These are phyloP conservation scores for Tenrec ecaudatus DNA, from an alignment of 2,113 vertebrate genomes.

Conservation along the genomic window DNA sequence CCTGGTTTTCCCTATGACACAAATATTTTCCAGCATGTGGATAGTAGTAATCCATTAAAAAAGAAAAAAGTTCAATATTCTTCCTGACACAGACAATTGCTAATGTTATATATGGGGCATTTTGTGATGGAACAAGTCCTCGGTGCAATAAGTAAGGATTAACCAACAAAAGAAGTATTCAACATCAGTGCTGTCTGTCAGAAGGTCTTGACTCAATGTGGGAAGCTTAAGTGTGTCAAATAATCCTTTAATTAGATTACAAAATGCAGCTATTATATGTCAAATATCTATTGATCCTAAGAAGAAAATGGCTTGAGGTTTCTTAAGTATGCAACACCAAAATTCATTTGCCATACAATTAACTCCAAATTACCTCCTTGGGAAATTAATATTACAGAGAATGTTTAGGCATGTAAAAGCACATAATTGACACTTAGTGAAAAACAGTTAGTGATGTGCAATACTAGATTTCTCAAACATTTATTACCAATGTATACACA, in stretches of 20 bases:
- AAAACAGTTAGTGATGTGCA: slow-evolving; percentile 50
- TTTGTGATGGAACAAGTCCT: slow-evolving; percentile 65
- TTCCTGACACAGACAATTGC: slow-evolving; percentile 23
- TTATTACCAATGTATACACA: neutral
- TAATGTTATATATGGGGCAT: slow-evolving; percentile 29
- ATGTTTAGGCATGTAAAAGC: slow-evolving; percentile 62
- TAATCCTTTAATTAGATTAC: slow-evolving; percentile 86
- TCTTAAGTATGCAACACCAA: slow-evolving; percentile 76
- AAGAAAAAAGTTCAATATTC: slow-evolving; percentile 10
- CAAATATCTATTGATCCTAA: slow-evolving; percentile 82
- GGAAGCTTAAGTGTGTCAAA: slow-evolving; percentile 77
- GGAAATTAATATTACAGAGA: slow-evolving; percentile 76
- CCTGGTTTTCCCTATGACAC: neutral
- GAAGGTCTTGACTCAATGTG: slow-evolving; percentile 75
- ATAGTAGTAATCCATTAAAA: neutral
- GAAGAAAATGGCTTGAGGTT: slow-evolving; percentile 80
- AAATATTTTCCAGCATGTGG: neutral
- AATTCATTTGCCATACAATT: slow-evolving; percentile 83
- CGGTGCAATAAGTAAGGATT: slow-evolving; percentile 68
- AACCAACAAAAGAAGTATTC: slow-evolving; percentile 66
- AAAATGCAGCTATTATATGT: slow-evolving; percentile 73
- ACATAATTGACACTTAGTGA: slow-evolving; percentile 70
- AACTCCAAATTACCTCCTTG: slow-evolving; percentile 83
- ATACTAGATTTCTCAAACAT: neutral
- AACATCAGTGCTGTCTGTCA: slow-evolving; percentile 65